Percentiles rank a stretch among this genome's conserved stretches.
Evolutionary conservation across 2,113 vertebrate genomes (phyloP).

Genomic region (Mobula hypostoma): DNA sequence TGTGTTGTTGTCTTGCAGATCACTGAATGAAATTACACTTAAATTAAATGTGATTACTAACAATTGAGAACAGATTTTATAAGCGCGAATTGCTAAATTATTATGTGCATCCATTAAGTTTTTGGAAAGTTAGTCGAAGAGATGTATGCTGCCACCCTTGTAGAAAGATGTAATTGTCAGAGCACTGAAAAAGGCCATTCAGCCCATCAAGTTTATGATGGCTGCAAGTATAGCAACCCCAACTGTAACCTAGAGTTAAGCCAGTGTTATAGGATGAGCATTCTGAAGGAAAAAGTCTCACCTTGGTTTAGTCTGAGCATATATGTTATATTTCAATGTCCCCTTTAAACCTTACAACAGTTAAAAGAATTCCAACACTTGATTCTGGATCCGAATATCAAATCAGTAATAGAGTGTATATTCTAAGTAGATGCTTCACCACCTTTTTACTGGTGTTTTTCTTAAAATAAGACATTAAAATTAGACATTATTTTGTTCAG

Average conservation of each 20-base stretch:
- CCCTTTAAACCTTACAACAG: neutral
- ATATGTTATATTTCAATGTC: neutral
- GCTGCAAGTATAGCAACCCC: no score
- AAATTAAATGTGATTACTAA: conserved; percentile 35
- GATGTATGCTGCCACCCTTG: neutral
- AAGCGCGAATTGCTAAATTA: conserved; percentile 24
- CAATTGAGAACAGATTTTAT: conserved; percentile 33
- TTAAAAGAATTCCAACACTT: neutral
- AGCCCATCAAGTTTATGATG: no score
- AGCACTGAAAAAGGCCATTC: no score
- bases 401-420: neutral
- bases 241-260: neutral
- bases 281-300: neutral
- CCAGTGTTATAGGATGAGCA: neutral
- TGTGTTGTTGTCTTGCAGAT: conserved; percentile 16
- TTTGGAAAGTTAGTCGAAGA: conserved; percentile 2
- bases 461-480: neutral
- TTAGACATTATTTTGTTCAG: neutral
- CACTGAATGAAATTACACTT: conserved; percentile 31
- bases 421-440: neutral
- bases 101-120: conserved; percentile 33
- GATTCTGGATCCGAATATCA: neutral
- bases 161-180: no score
- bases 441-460: neutral
- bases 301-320: neutral